phyloP scores from a whole-genome alignment of 1,140 invertebrate species.

The Drosophila ogumai region DNA sequence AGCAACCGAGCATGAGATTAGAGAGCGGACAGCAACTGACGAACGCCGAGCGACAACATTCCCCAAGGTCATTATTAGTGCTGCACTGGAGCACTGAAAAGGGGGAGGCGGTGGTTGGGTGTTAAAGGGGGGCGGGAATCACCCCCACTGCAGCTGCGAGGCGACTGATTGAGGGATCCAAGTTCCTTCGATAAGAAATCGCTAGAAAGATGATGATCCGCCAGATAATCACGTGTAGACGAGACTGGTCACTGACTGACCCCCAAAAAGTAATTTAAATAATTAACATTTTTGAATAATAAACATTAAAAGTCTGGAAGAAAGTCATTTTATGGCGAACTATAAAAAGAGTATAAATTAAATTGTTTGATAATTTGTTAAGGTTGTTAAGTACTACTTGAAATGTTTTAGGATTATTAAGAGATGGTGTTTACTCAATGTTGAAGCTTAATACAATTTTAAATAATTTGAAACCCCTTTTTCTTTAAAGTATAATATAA shows the following conservation, averaged over 20 bases:
- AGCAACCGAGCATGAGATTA: constrained; percentile 40
- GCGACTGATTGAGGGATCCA: constrained; percentile 25
- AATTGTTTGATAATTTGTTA: neutral
- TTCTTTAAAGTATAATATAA: neutral
- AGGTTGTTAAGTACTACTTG: neutral
- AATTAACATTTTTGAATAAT: neutral
- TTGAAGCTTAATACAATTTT: neutral
- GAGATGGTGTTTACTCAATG: neutral
- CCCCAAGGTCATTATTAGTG: constrained; percentile 45
- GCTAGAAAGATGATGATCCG: constrained; percentile 18
- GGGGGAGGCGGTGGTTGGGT: neutral
- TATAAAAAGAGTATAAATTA: neutral
- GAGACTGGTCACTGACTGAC: constrained; percentile 26
- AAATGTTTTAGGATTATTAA: neutral
- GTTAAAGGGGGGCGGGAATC: neutral
- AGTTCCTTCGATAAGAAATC: constrained; percentile 38
- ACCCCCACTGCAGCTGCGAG: constrained; percentile 18
- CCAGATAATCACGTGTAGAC: constrained; percentile 39
- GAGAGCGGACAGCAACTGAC: constrained; percentile 43
- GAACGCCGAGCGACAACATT: constrained; percentile 40
- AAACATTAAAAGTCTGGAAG: neutral
- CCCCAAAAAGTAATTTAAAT: constrained; percentile 18
- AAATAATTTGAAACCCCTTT: neutral
- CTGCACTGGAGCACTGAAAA: constrained; percentile 16
- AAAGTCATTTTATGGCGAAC: neutral